A percentile compares a stretch with the other conserved stretches of the same genome.
These are phyloP conservation scores for Thunnus albacares DNA, from an alignment of 2,797 vertebrate genomes.

Conservation along the genomic window DNA sequence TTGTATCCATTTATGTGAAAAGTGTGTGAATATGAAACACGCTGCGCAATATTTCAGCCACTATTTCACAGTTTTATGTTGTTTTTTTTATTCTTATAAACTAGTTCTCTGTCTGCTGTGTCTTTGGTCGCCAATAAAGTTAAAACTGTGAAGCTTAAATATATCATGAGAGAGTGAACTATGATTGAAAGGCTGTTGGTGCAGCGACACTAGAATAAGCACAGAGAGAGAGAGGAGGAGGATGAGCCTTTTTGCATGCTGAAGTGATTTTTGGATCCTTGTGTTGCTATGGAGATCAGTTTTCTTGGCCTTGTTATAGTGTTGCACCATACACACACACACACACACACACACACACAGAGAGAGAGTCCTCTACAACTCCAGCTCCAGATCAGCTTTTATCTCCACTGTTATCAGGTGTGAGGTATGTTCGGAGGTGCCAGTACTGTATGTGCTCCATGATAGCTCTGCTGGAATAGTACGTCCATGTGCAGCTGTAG, in stretches of 20 bases:
- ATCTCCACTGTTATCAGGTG: constrained; percentile 63
- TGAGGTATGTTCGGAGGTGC: constrained; percentile 50
- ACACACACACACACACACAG: background rate
- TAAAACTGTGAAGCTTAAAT: background rate
- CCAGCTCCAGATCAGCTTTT: constrained; percentile 37
- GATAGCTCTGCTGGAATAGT: background rate
- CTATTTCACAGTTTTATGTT: too few relatives aligned
- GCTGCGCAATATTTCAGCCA: background rate
- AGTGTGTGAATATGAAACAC: background rate
- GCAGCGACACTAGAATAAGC: constrained; percentile 26
- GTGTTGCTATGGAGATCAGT: constrained; percentile 62
- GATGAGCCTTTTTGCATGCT: constrained; percentile 28
- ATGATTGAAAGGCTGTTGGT: background rate
- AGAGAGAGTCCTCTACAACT: background rate
- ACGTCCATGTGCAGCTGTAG: background rate
- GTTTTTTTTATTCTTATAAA: background rate
- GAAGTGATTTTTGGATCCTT: constrained; percentile 43
- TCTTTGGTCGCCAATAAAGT: background rate
- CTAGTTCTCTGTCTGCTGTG: background rate
- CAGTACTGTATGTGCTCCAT: constrained; percentile 17
- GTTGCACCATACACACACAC: background rate
- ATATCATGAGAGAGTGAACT: background rate
- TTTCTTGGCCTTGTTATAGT: constrained; percentile 23
- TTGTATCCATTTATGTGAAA: background rate
- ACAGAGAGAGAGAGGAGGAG: constrained; percentile 11